A percentile compares a stretch with the other conserved stretches of the same genome.
Conservation (phyloP, 1,140 invertebrate species). For the Drosophila novamexicana region DNA sequence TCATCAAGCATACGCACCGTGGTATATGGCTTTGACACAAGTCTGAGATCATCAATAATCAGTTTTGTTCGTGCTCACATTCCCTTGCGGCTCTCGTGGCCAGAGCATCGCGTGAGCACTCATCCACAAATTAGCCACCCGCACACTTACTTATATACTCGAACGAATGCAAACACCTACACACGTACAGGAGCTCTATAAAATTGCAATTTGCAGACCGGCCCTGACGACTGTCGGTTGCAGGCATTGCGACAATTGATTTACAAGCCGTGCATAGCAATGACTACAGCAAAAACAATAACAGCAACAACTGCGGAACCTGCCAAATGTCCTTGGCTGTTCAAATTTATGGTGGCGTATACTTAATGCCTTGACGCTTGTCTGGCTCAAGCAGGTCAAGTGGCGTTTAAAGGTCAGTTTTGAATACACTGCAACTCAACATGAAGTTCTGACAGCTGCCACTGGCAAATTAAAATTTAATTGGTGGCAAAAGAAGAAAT, state of each 20-base stretch:
- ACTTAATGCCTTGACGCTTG: constrained; percentile 58
- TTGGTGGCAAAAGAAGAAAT: constrained; percentile 27
- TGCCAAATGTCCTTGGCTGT: constrained; percentile 62
- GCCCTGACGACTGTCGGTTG: constrained; percentile 55
- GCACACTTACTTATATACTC: constrained; percentile 13
- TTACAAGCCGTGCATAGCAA: constrained; percentile 59
- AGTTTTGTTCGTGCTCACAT: constrained; percentile 41
- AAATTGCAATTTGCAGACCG: constrained; percentile 56
- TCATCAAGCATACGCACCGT: constrained; percentile 61
- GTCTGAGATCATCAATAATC: constrained; percentile 60
- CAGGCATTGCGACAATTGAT: constrained; percentile 74
- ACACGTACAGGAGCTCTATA: constrained; percentile 20
- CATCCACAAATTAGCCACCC: constrained; percentile 14
- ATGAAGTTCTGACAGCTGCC: constrained; percentile 34
- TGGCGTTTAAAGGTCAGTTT: constrained; percentile 68
- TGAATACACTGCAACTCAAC: constrained; percentile 42
- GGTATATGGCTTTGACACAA: constrained; percentile 3
- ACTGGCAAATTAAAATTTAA: constrained; percentile 54
- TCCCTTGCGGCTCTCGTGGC: neutral
- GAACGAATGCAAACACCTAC: constrained; percentile 23
- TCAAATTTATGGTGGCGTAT: constrained; percentile 62
- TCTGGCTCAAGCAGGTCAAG: constrained; percentile 70
- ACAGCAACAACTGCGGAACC: constrained; percentile 6
- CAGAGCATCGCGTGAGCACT: constrained; percentile 34
- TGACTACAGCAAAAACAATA: constrained; percentile 25